These are phyloP conservation scores for Andricus curvator DNA, from an alignment of 2,888 invertebrate species.

Conservation along the genomic window DNA sequence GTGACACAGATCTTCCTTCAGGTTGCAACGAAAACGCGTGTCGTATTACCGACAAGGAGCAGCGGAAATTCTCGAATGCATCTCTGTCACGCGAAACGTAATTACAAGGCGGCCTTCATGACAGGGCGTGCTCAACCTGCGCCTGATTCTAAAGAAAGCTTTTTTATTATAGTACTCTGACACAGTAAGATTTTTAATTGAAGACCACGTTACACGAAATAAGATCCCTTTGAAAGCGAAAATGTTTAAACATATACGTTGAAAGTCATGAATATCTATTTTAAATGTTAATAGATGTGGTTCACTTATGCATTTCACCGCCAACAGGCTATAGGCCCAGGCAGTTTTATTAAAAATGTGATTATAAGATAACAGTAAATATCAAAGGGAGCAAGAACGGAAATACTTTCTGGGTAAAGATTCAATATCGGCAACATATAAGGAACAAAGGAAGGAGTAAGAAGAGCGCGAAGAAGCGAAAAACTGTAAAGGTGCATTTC, in stretches of 20 bases:
- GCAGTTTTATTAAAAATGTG: neutral
- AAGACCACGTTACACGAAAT: slow-evolving; percentile 32
- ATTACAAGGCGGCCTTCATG: slow-evolving; percentile 45
- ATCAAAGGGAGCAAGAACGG: neutral
- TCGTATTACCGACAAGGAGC: slow-evolving; percentile 57
- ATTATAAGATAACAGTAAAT: neutral
- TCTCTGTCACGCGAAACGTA: slow-evolving; percentile 55
- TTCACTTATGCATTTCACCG: too few species aligned
- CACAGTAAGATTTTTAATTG: slow-evolving; percentile 42
- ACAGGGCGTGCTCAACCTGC: slow-evolving; percentile 13
- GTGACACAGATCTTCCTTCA: slow-evolving; percentile 33
- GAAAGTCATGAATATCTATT: neutral
- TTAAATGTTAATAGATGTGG: neutral
- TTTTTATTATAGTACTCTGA: slow-evolving; percentile 24
- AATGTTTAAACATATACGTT: neutral
- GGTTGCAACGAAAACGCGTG: slow-evolving; percentile 54
- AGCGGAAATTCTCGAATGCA: slow-evolving; percentile 49
- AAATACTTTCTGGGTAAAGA: neutral
- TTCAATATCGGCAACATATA: slow-evolving; percentile 10
- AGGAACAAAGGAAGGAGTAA: slow-evolving; percentile 24
- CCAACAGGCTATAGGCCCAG: neutral
- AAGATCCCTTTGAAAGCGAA: slow-evolving; percentile 6
- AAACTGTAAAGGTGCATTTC: slow-evolving; percentile 20
- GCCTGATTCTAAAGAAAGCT: slow-evolving; percentile 23
- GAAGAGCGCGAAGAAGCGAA: slow-evolving; percentile 13